Evolutionary conservation across 2,797 vertebrate species (phyloP).

Genomic region (Fistularia tabacaria): DNA sequence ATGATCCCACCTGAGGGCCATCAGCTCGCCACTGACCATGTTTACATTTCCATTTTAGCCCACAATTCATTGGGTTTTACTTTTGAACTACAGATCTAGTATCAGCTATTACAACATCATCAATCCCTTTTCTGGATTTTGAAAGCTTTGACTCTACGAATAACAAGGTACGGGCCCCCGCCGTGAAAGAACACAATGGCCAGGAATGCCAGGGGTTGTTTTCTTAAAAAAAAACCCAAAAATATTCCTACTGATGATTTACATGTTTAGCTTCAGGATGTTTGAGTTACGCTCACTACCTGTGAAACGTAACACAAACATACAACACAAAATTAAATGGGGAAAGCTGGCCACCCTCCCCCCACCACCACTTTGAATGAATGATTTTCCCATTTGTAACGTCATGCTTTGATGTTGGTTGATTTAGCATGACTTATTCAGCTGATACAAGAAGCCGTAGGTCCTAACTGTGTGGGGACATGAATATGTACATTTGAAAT

Average conservation of each 20-base stretch:
- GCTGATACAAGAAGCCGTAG: slow-evolving; percentile 7
- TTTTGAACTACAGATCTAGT: too few species aligned
- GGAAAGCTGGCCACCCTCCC: background rate
- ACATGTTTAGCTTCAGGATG: slow-evolving; percentile 17
- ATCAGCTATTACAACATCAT: background rate
- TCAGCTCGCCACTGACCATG: too few species aligned
- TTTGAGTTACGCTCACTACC: slow-evolving; percentile 16
- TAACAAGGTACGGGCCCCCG: too few species aligned
- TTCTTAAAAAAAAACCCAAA: slow-evolving; percentile 1
- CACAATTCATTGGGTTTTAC: too few species aligned
- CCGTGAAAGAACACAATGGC: background rate
- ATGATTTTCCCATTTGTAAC: too few species aligned
- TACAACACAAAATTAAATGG: slow-evolving; percentile 11
- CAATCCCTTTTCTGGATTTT: background rate
- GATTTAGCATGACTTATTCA: slow-evolving; percentile 4
- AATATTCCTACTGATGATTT: too few species aligned
- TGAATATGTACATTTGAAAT: slow-evolving; percentile 77
- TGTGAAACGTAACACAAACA: slow-evolving; percentile 20
- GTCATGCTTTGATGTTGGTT: slow-evolving; percentile 10
- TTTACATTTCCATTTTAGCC: too few species aligned
- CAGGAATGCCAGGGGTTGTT: slow-evolving; percentile 16
- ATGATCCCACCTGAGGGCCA: too few species aligned
- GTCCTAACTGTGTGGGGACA: slow-evolving; percentile 59
- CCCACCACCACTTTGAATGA: too few species aligned
- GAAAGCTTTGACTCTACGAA: too few species aligned